phyloP scores from a whole-genome alignment of 30 jellyfish, hydroid and myxozoan genomes.

The Hydractinia echinata region DNA sequence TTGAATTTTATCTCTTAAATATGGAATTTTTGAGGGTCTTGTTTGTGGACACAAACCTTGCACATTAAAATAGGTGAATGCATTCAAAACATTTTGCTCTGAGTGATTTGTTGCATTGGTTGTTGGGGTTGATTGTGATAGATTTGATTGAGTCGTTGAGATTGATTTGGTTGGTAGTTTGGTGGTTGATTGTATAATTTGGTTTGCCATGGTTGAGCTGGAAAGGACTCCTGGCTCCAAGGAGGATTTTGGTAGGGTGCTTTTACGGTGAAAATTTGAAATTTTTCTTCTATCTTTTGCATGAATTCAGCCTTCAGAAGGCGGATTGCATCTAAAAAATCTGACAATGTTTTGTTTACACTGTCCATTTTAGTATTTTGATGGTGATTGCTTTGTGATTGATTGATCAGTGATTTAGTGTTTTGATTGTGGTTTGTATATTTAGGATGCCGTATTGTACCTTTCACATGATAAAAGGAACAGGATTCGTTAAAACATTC shows the following conservation, averaged over 20 bases:
- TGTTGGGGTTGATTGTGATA: neutral
- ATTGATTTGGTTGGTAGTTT: neutral
- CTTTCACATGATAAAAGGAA: no score
- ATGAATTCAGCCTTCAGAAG: neutral
- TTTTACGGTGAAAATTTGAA: neutral
- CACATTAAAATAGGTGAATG: neutral
- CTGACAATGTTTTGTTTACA: neutral
- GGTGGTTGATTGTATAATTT: neutral
- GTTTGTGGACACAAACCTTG: neutral
- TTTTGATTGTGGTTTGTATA: no score
- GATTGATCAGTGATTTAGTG: no score
- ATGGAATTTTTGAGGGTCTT: no score
- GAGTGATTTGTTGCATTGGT: neutral
- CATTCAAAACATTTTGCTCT: neutral
- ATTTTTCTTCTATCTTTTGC: neutral
- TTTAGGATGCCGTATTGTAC: no score
- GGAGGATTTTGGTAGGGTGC: neutral
- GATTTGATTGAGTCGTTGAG: neutral
- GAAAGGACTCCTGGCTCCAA: neutral
- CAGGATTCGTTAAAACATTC: no score
- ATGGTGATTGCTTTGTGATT: no score
- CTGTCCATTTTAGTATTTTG: neutral
- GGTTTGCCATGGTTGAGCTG: conserved; percentile 7
- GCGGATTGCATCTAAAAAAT: neutral
- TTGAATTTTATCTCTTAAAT: no score